Evolutionary conservation across 1,140 invertebrate species (phyloP).

Genomic region (Brachionus rubens): DNA sequence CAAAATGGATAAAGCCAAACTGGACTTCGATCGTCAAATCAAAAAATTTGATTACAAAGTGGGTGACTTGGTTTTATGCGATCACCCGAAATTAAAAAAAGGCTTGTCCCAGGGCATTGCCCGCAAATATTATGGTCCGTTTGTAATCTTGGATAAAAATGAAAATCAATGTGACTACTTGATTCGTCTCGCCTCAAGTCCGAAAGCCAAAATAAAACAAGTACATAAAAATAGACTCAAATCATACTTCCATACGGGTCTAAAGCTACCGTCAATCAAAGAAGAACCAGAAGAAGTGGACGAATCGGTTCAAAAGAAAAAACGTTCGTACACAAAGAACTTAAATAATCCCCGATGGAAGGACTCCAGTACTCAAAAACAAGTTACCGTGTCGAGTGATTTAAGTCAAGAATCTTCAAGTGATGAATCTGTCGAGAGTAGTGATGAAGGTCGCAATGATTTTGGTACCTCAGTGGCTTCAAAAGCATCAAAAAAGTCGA

Average conservation of each 20-base stretch:
- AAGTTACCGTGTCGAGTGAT: too few species aligned
- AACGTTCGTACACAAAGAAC: neutral
- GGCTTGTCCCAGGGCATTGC: neutral
- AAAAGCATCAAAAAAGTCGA: too few species aligned
- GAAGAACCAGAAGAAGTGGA: neutral
- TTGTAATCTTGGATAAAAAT: neutral
- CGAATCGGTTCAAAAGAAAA: neutral
- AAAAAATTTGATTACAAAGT: too few species aligned
- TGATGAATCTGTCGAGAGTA: too few species aligned
- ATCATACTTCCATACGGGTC: neutral
- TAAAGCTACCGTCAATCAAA: neutral
- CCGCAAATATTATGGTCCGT: neutral
- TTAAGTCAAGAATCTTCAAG: too few species aligned
- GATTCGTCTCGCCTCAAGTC: neutral
- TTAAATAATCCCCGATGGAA: neutral
- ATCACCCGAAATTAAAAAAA: neutral
- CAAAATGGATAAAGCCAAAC: too few species aligned
- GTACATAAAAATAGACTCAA: neutral
- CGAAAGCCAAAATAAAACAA: neutral
- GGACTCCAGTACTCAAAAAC: too few species aligned
- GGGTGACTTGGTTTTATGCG: too few species aligned
- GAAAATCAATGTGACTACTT: neutral
- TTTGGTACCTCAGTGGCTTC: too few species aligned
- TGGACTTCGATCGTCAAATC: too few species aligned
- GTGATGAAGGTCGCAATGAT: too few species aligned